Percentiles rank a stretch among this genome's conserved stretches.
Conservation (phyloP, 2,888 invertebrate species). For the Euzophera pinguis region DNA sequence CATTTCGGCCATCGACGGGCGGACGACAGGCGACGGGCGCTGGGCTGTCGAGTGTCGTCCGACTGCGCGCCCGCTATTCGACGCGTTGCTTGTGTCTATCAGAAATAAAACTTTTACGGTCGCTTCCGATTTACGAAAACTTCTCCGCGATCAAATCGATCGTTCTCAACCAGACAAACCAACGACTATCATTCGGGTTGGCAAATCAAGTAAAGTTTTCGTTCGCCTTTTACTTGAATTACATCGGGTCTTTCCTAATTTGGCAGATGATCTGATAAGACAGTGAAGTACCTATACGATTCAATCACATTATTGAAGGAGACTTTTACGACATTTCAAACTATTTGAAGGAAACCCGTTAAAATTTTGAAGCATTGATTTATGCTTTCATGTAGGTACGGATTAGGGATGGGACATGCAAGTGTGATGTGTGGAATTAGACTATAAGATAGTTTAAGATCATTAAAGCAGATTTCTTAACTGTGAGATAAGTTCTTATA, state of each 20-base stretch:
- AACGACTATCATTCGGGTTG: slow-evolving; percentile 2
- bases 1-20: slow-evolving; percentile 19
- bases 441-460: too few relatives aligned
- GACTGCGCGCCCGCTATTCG: slow-evolving; percentile 10
- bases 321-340: neutral
- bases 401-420: too few relatives aligned
- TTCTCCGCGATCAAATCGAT: slow-evolving; percentile 39
- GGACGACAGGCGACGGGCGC: neutral
- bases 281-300: neutral
- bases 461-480: too few relatives aligned
- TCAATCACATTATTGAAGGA: neutral
- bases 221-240: slow-evolving; percentile 5
- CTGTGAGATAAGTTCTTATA: too few relatives aligned
- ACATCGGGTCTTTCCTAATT: neutral
- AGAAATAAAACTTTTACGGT: slow-evolving; percentile 30
- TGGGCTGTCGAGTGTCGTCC: slow-evolving; percentile 15
- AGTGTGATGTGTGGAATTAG: too few relatives aligned
- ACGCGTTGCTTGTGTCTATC: slow-evolving; percentile 21
- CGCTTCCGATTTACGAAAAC: slow-evolving; percentile 26
- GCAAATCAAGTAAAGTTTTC: slow-evolving; percentile 10
- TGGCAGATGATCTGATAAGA: neutral
- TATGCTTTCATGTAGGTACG: too few relatives aligned
- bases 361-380: too few relatives aligned
- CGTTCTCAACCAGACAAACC: slow-evolving; percentile 16
- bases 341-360: too few relatives aligned